Evolutionary conservation across 2,797 vertebrate genomes (phyloP).

Genomic region (Molossus molossus): DNA sequence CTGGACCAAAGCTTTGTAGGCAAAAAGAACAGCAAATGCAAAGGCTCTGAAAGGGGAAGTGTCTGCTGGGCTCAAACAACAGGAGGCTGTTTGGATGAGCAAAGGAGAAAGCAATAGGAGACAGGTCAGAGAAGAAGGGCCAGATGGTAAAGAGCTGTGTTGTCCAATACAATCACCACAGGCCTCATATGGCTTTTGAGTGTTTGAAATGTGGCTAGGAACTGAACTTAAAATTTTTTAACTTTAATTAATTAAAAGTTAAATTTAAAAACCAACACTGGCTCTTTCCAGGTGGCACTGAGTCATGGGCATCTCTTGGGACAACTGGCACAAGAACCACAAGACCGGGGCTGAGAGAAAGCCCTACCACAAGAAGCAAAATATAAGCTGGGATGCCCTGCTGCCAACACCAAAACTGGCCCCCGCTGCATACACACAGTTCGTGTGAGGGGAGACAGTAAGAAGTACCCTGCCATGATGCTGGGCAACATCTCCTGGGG

Average conservation of each 20-base stretch:
- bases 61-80: not conserved
- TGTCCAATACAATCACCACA: not conserved
- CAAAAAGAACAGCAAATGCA: constrained; percentile 46
- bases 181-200: not conserved
- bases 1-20: not conserved
- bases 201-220: constrained; percentile 27
- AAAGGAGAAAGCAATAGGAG: constrained; percentile 12
- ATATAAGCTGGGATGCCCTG: not conserved
- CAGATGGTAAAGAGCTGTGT: not conserved
- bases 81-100: not conserved
- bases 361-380: not conserved
- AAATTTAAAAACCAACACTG: constrained; percentile 57
- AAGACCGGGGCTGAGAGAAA: not conserved
- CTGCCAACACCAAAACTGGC: not conserved
- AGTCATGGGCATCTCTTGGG: not conserved
- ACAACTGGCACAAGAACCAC: not conserved
- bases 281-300: not conserved
- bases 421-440: not conserved
- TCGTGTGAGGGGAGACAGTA: not conserved
- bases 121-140: not conserved
- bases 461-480: not conserved
- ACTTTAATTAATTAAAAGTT: constrained; percentile 57
- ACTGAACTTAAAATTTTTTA: constrained; percentile 17
- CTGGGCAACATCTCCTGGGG: not conserved
- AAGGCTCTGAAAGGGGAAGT: constrained; percentile 51